Conservation (phyloP, 2,797 vertebrate genomes). For the Cichlasoma orientale region DNA sequence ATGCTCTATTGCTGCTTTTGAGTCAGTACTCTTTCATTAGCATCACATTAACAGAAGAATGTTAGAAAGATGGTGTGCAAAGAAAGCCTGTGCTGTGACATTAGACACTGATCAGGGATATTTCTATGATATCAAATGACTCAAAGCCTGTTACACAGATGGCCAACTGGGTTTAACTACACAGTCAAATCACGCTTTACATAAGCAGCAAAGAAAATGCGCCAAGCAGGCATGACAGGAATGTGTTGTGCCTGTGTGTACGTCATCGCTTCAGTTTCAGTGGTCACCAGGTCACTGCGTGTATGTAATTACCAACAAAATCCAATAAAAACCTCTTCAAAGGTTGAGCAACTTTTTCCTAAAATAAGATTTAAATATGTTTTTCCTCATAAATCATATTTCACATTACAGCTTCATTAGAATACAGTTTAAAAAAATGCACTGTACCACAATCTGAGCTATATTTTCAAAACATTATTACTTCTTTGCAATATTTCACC, state of each 20-base stretch:
- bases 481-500: too few species aligned
- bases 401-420: neutral
- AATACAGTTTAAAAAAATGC: neutral
- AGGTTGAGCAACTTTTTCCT: neutral
- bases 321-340: neutral
- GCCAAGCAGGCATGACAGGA: neutral
- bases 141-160: neutral
- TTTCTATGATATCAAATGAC: neutral
- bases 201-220: neutral
- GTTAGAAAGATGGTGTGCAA: neutral
- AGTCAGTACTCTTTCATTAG: neutral
- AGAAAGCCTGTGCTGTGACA: constrained; percentile 5
- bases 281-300: neutral
- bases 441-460: neutral
- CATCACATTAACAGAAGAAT: neutral
- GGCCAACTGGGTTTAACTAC: neutral
- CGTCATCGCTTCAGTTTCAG: neutral
- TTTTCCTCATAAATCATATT: neutral
- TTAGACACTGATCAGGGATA: neutral
- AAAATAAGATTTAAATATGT: neutral
- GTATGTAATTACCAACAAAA: neutral
- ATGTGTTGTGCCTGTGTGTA: neutral
- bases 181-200: neutral
- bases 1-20: neutral
- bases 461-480: neutral